phyloP scores from a whole-genome alignment of 2,888 invertebrate species.

The Hypena proboscidalis region DNA sequence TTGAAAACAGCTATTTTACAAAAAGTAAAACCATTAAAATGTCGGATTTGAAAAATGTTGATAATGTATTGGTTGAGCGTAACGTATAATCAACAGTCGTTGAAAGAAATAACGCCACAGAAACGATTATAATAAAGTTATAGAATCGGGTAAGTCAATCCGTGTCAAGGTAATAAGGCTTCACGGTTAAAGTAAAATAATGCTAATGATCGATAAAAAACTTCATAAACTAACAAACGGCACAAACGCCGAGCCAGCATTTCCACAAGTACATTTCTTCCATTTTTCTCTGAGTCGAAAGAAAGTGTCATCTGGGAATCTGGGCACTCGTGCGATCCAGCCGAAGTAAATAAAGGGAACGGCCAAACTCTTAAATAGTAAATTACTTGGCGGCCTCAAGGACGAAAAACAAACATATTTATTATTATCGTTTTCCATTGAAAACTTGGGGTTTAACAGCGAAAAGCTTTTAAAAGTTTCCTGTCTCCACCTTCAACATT shows the following conservation, averaged over 20 bases:
- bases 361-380: conserved; percentile 31
- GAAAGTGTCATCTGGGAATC: conserved; percentile 19
- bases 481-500: conserved; percentile 53
- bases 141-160: conserved; percentile 28
- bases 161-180: conserved; percentile 35
- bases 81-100: conserved; percentile 7
- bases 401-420: conserved; percentile 36
- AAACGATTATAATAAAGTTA: conserved; percentile 14
- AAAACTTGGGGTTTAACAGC: conserved; percentile 44
- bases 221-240: conserved; percentile 20
- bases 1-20: background rate
- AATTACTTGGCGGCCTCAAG: conserved; percentile 23
- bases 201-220: conserved; percentile 28
- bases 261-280: conserved; percentile 14
- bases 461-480: conserved; percentile 61
- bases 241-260: conserved; percentile 10
- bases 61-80: background rate
- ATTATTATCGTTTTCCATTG: conserved; percentile 33
- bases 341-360: conserved; percentile 13
- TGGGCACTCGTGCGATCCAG: conserved; percentile 9
- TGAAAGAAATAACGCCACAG: conserved; percentile 17
- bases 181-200: conserved; percentile 12
- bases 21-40: background rate
- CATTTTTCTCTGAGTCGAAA: conserved; percentile 29
- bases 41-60: background rate